Evolutionary conservation across 2,888 invertebrate species (phyloP), one percentile per base, ranked within the genome.

Genomic region (Lutraria lutraria): DNA sequence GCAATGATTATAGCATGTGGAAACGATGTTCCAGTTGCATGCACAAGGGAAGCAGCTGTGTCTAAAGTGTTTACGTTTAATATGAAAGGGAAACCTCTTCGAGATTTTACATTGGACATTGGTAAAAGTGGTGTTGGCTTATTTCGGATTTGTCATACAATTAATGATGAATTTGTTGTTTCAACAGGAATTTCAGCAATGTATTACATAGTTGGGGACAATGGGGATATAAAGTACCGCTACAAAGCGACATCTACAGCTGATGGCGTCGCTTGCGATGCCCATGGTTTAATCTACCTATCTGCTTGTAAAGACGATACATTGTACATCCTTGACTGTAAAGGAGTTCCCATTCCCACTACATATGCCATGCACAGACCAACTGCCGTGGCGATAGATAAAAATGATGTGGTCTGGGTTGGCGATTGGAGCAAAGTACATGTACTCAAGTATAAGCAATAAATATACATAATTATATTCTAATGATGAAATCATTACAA

Each of bases 341-440:
- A 92, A 53, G 92, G 92, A 1, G 80, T 87, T 13, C 90, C 92
- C 16, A 76, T 92, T 83, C 92, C 92, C 0, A 80, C 91, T 15
- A 90, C 90, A 10, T 92, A 92, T 63, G 92, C 92, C 0, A 92
- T 92, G 92, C 92, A 92, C 43, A 88, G 79, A 54, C 92, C 92
- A 21, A 90, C 89, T 13, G 89, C 92, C 31, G 89, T 92, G 0
- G 89, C 92, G 6, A 92, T 92, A 43, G 92, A 90, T 86, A 52
- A 80, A 8, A 85, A 89, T 72, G 92, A 92, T 34, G 82, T 86
- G 0, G 85, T 92, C 21, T 92, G 92, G 92, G 92, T 92, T 21
- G 92, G 92, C 19, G 92, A 92, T 56, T 88, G 86, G 88, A 92
- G 88, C 76, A 92, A 90, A 82, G 86, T 92, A 19, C 92, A 92